A percentile compares a stretch with the other conserved stretches of the same genome.
Evolutionary conservation across 2,888 invertebrate genomes (phyloP).

Genomic region (Oegoconia quadripuncta): DNA sequence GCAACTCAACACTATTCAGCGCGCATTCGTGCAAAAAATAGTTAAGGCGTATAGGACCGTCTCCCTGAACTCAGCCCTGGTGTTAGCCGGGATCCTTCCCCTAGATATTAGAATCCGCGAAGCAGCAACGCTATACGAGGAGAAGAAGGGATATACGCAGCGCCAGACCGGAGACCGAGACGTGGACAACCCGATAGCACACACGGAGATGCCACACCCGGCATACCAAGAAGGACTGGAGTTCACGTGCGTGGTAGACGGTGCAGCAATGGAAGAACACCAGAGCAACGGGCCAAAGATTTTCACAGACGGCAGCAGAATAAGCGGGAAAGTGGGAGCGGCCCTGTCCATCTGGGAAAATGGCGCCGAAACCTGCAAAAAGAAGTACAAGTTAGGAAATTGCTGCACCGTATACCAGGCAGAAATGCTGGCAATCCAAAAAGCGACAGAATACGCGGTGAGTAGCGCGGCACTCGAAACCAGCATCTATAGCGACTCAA

Average conservation of each 20-base stretch:
- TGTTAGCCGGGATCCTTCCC: slow-evolving; percentile 14
- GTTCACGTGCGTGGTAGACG: slow-evolving; percentile 8
- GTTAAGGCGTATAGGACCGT: slow-evolving; percentile 14
- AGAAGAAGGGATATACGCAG: slow-evolving; percentile 9
- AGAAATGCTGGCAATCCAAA: not conserved
- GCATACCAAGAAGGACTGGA: not conserved
- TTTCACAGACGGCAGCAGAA: slow-evolving; percentile 20
- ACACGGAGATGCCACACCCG: slow-evolving; percentile 6
- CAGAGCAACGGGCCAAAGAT: not conserved
- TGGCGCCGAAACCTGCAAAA: not conserved
- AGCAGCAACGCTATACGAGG: slow-evolving; percentile 17
- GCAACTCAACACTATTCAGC: not conserved
- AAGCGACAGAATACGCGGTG: not conserved
- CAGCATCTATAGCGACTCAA: slow-evolving; percentile 2
- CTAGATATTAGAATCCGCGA: not conserved
- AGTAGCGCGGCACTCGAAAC: not conserved
- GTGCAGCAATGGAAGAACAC: not conserved
- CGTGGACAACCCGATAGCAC: slow-evolving; percentile 12
- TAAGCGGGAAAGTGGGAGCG: slow-evolving; percentile 12
- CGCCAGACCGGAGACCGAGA: slow-evolving; percentile 12
- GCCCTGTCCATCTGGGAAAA: not conserved
- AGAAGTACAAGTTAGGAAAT: not conserved
- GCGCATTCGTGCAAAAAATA: slow-evolving; percentile 15
- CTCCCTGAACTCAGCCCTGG: slow-evolving; percentile 13
- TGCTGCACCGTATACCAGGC: slow-evolving; percentile 3